Base-by-base conservation (phyloP, 1,140 invertebrate genomes). In the Galleria mellonella region DNA sequence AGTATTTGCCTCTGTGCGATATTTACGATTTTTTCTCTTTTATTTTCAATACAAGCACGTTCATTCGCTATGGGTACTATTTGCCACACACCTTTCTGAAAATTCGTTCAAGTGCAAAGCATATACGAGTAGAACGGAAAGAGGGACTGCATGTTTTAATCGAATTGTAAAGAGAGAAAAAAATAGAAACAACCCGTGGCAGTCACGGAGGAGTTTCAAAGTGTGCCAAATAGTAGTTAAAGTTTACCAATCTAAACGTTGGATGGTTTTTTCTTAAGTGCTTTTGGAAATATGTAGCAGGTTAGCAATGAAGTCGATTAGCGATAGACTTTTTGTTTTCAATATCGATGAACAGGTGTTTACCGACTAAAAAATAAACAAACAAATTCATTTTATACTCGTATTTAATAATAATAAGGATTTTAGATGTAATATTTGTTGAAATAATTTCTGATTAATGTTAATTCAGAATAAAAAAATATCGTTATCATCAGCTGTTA, bases 211-310 rank as follows among this genome's bases (percentile, higher is more conserved):
- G 44, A 67, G 53, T 70, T 70, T 65, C 63, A 73, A 70, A 68
- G 63, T 68, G 52, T 63, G 66, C 70, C 70, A 70, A 70, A 67
- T 66, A 61, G 55, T 53, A 57, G 59, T 63, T 61, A 56, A 72
- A 66, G 47, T 67, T 70, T 63, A 59, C 55, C 61, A 47, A 39
- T 66, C 60, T 38, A 37, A 51, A 42, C 31, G 37, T 30, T 50
- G 47, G 55, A 55, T 61, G 51, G 65, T 72, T 70, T 51, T 62
- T 23, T 43, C 40, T 49, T 43, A 17, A 13, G 28, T 38, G 35
- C 30, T n/a, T 14, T 14, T 31, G 28, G 40, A 46, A 50, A 50
- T 55, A 46, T 49, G 42, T 38, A 47, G 39, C 39, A 50, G 13
- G 23, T 31, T 1, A 23, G 17, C 17, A 14, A 11, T 44, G 10